These are phyloP conservation scores for Nesogale talazaci DNA, from an alignment of 2,113 vertebrate genomes.

Conservation along the genomic window DNA sequence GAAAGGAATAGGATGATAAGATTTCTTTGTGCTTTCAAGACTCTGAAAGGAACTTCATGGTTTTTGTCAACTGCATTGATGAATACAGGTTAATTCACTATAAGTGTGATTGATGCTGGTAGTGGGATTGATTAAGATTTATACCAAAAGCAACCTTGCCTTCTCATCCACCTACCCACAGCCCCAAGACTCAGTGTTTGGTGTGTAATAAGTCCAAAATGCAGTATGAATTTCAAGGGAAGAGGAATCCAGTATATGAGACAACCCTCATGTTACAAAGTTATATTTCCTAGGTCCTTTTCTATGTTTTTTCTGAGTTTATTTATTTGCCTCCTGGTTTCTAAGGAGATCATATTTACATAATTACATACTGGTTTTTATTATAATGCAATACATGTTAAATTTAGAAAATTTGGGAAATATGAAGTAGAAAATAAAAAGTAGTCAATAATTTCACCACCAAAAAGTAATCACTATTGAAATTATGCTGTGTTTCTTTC, in stretches of 20 bases:
- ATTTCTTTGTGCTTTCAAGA: background rate
- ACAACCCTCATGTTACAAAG: background rate
- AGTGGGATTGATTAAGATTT: too few relatives aligned
- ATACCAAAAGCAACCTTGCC: accelerated
- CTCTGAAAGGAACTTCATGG: too few relatives aligned
- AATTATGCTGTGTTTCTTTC: background rate
- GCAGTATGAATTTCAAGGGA: background rate
- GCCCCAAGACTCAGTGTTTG: background rate
- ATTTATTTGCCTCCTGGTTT: background rate
- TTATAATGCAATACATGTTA: background rate
- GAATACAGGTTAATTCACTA: background rate
- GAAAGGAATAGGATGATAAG: background rate
- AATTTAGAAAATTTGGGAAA: conserved; percentile 35
- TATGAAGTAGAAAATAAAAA: background rate
- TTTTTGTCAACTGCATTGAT: background rate
- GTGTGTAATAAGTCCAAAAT: background rate
- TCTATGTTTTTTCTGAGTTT: conserved; percentile 17
- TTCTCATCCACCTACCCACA: background rate
- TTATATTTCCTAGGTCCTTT: background rate
- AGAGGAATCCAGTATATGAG: background rate
- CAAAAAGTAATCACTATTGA: background rate
- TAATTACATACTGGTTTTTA: background rate
- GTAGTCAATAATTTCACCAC: background rate
- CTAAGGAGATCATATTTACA: background rate
- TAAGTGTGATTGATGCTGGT: too few relatives aligned